These are phyloP conservation scores for Tetanocera ferruginea DNA, from an alignment of 2,888 invertebrate genomes.

Conservation along the genomic window DNA sequence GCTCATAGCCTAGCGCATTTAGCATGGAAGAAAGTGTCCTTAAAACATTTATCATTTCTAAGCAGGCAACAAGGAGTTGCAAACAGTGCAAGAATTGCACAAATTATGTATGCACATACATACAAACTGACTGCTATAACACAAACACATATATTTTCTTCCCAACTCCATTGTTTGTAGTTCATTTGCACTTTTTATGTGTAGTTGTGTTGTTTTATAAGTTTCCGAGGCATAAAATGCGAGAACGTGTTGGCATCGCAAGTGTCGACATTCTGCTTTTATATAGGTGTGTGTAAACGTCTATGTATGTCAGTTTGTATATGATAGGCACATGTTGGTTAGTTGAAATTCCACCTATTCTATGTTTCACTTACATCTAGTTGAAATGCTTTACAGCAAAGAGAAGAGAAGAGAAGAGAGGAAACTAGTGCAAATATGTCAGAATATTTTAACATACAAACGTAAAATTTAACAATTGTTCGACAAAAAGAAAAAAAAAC, in stretches of 20 bases:
- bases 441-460: not conserved
- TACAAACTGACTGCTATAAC: not conserved
- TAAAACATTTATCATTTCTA: constrained; percentile 5
- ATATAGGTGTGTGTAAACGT: not conserved
- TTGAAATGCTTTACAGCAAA: not conserved
- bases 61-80: not conserved
- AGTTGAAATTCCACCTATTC: not conserved
- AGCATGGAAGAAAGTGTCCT: not conserved
- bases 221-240: not conserved
- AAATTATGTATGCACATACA: not conserved
- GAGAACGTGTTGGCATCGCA: not conserved
- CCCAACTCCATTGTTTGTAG: not conserved
- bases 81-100: not conserved
- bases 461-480: not conserved
- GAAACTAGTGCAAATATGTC: not conserved
- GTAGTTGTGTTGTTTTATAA: not conserved
- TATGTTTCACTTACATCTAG: not conserved
- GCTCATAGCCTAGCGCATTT: too few relatives aligned
- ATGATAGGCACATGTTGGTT: not conserved
- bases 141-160: not conserved
- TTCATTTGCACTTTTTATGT: not conserved
- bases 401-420: not conserved
- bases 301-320: not conserved
- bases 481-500: not conserved
- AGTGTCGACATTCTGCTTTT: not conserved